These are phyloP conservation scores for Drosophila flavopinicola DNA, from an alignment of 2,888 invertebrate genomes.

Conservation along the genomic window DNA sequence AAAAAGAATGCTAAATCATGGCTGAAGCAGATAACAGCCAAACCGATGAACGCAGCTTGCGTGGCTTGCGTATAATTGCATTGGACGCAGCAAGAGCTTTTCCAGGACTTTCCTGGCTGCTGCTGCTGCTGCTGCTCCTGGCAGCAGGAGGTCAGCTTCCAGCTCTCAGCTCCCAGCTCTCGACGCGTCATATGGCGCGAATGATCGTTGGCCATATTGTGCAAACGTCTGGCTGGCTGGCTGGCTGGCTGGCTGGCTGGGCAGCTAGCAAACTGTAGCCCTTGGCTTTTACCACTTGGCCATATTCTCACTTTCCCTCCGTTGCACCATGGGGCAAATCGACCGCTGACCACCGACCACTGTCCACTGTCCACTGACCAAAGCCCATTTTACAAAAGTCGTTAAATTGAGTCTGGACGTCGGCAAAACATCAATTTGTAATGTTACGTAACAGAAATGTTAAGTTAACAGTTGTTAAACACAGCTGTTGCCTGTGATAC, in stretches of 20 bases:
- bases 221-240: slow-evolving; percentile 55
- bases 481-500: too few species aligned
- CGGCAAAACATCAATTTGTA: too few species aligned
- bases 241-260: slow-evolving; percentile 27
- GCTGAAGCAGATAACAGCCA: slow-evolving; percentile 57
- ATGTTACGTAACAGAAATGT: too few species aligned
- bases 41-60: slow-evolving; percentile 40
- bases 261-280: slow-evolving; percentile 35
- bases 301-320: slow-evolving; percentile 18
- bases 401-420: too few species aligned
- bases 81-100: slow-evolving; percentile 52
- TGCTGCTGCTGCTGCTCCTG: slow-evolving; percentile 9
- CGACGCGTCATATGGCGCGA: slow-evolving; percentile 70
- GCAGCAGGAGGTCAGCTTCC: slow-evolving; percentile 33
- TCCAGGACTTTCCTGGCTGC: slow-evolving; percentile 6
- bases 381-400: too few species aligned
- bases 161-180: slow-evolving; percentile 1
- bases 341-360: too few species aligned
- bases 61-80: slow-evolving; percentile 73
- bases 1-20: slow-evolving; percentile 82
- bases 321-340: too few species aligned
- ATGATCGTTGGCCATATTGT: slow-evolving; percentile 78
- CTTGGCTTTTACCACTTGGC: slow-evolving; percentile 26
- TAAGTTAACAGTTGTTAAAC: too few species aligned
- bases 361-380: too few species aligned